A percentile compares a stretch with the other conserved stretches of the same genome.
Evolutionary conservation across 1,140 invertebrate species (phyloP).

Genomic region (Papilio xuthus): DNA sequence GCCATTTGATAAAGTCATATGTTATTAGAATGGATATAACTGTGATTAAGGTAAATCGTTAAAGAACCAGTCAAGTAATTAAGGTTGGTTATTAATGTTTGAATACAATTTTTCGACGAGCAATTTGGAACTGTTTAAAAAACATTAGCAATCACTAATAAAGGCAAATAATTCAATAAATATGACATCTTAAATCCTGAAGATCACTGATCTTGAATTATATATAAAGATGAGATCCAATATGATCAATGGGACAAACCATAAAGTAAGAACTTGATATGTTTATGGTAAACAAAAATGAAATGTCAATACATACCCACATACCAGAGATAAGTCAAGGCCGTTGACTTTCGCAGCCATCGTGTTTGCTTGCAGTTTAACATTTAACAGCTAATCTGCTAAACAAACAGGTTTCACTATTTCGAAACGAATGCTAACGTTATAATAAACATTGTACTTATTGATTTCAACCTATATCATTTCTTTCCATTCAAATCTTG

Average conservation of each 20-base stretch:
- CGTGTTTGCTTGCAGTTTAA: constrained; percentile 3
- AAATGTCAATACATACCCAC: constrained; percentile 6
- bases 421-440: constrained; percentile 12
- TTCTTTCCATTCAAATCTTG: background rate
- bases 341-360: constrained; percentile 20
- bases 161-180: background rate
- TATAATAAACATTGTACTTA: background rate
- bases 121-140: background rate
- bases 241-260: background rate
- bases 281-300: constrained; percentile 6
- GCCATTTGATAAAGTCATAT: background rate
- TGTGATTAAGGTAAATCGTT: background rate
- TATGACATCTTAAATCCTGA: background rate
- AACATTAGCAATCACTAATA: background rate
- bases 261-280: background rate
- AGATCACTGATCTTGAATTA: no score
- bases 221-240: background rate
- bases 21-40: constrained; percentile 1
- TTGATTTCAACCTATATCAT: background rate
- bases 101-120: background rate
- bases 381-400: constrained; percentile 15
- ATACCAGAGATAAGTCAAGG: constrained; percentile 21
- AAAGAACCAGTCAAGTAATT: constrained; percentile 7
- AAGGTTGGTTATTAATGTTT: background rate
- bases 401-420: constrained; percentile 26